phyloP scores from a whole-genome alignment of 2,797 vertebrate species.

The Sebastiscus tertius region DNA sequence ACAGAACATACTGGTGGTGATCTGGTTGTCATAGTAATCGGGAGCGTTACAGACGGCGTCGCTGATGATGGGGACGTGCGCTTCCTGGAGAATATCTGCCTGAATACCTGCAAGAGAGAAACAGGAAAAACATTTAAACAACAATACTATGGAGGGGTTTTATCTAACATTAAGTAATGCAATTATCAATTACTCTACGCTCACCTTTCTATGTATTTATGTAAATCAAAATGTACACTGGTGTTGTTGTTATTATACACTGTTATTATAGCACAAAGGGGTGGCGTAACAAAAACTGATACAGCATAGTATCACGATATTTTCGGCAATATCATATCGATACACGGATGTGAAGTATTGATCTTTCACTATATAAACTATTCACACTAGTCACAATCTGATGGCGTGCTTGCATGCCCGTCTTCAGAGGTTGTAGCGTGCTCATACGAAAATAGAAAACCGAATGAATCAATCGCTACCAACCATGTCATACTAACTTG shows the following conservation, averaged over 20 bases:
- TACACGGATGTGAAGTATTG: too few species aligned
- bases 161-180: background rate
- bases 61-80: conserved; percentile 89
- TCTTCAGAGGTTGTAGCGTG: too few species aligned
- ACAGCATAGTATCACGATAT: too few species aligned
- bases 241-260: background rate
- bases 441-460: too few species aligned
- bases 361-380: too few species aligned
- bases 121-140: background rate
- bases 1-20: conserved; percentile 94
- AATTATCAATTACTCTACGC: background rate
- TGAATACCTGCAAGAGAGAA: conserved; percentile 80
- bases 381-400: too few species aligned
- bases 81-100: conserved; percentile 89
- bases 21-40: conserved; percentile 92
- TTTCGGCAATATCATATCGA: too few species aligned
- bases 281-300: too few species aligned
- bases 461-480: too few species aligned
- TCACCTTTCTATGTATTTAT: background rate
- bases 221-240: background rate
- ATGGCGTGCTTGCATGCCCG: too few species aligned
- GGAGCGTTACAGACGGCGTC: conserved; percentile 87
- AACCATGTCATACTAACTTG: too few species aligned
- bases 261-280: background rate
- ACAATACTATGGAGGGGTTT: background rate